phyloP scores from a whole-genome alignment of 2,888 invertebrate species.

The Tribolium freemani region DNA sequence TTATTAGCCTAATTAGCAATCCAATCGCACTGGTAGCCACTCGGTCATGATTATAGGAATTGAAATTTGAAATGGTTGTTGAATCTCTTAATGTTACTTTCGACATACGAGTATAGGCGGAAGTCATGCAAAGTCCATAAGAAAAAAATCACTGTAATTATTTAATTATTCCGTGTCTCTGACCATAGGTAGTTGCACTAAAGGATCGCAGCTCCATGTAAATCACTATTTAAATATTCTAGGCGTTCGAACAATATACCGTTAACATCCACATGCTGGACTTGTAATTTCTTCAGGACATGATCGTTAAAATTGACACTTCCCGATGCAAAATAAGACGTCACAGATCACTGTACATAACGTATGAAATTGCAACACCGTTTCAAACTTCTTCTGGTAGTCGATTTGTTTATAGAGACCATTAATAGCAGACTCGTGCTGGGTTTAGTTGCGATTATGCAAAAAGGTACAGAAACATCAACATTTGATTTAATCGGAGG shows the following conservation, averaged over 20 bases:
- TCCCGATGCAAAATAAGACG: slow-evolving; percentile 34
- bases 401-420: slow-evolving; percentile 7
- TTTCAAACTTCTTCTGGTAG: slow-evolving; percentile 9
- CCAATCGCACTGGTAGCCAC: not conserved
- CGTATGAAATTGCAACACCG: slow-evolving; percentile 19
- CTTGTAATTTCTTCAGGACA: slow-evolving; percentile 34
- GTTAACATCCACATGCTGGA: slow-evolving; percentile 18
- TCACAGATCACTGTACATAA: not conserved
- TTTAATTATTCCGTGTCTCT: slow-evolving; percentile 44
- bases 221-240: slow-evolving; percentile 30
- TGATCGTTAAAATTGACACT: slow-evolving; percentile 41
- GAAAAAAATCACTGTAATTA: slow-evolving; percentile 24
- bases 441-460: not conserved
- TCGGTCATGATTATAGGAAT: slow-evolving; percentile 4
- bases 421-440: slow-evolving; percentile 8
- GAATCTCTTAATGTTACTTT: slow-evolving; percentile 16
- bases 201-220: slow-evolving; percentile 13
- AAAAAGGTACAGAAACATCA: not conserved
- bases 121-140: slow-evolving; percentile 38
- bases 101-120: slow-evolving; percentile 37
- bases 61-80: slow-evolving; percentile 12
- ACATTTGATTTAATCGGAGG: no score
- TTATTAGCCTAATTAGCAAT: slow-evolving; percentile 1
- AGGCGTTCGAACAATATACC: slow-evolving; percentile 20
- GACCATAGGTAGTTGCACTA: slow-evolving; percentile 23